phyloP scores from a whole-genome alignment of 1,140 invertebrate genomes.

The Pararge aegeria region DNA sequence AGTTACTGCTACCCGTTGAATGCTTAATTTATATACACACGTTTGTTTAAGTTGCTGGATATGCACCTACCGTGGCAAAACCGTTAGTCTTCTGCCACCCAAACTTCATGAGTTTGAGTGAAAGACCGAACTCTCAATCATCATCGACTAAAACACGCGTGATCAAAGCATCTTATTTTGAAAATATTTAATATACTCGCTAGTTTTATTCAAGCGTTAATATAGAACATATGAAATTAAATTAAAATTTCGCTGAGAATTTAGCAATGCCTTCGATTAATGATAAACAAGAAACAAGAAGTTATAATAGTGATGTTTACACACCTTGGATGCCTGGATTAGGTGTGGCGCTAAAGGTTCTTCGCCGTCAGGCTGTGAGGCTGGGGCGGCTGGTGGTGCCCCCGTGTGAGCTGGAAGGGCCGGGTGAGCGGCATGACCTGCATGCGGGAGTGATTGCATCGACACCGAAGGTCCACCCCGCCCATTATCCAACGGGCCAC shows the following conservation, averaged over 20 bases:
- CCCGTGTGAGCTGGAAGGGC: not conserved
- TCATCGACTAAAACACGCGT: too few species aligned
- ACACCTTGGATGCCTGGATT: conserved; percentile 87
- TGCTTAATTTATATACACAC: too few species aligned
- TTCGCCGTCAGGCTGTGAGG: conserved; percentile 76
- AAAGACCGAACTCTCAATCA: too few species aligned
- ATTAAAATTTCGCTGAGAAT: not conserved
- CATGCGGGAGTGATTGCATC: not conserved
- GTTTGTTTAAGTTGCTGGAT: too few species aligned
- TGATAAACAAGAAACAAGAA: conserved; percentile 8
- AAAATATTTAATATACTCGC: too few species aligned
- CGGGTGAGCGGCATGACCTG: not conserved
- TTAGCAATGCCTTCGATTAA: conserved; percentile 31
- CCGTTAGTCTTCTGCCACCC: too few species aligned
- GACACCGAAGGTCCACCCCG: not conserved
- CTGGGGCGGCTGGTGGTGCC: conserved; percentile 13
- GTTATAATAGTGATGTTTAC: conserved; percentile 8
- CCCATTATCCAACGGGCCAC: conserved; percentile 33
- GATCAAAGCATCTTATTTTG: too few species aligned
- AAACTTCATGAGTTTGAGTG: too few species aligned
- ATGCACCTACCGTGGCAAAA: too few species aligned
- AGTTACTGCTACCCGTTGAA: too few species aligned
- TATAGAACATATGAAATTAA: conserved; percentile 4
- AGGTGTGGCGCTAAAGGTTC: conserved; percentile 84
- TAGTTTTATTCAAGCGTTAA: too few species aligned